These are phyloP conservation scores for Uromys caudimaculatus DNA, from an alignment of 2,797 vertebrate species.

Conservation along the genomic window DNA sequence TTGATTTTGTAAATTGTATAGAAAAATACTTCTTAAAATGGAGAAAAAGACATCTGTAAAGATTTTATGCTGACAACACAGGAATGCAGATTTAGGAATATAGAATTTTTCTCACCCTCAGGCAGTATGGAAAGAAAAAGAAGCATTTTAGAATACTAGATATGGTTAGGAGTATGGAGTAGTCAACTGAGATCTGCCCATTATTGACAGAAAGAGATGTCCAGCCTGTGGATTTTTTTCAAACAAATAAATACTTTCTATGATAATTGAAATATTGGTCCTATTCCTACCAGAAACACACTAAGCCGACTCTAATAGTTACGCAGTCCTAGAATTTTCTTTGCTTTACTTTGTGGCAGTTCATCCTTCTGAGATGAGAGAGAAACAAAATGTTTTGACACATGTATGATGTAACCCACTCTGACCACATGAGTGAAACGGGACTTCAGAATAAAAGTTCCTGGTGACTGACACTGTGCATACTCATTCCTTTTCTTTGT, in stretches of 20 bases:
- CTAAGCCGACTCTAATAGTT: not conserved
- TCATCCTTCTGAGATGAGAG: not conserved
- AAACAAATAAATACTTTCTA: not conserved
- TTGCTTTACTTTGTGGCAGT: conserved; percentile 30
- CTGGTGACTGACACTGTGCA: not conserved
- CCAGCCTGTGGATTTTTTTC: not conserved
- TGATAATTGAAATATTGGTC: conserved; percentile 18
- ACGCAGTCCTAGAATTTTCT: not conserved
- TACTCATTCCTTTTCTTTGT: not conserved
- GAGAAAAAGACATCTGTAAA: conserved; percentile 60
- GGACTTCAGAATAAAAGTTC: not conserved
- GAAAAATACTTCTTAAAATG: conserved; percentile 35
- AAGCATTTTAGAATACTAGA: not conserved
- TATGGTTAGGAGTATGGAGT: conserved; percentile 2
- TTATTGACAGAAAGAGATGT: not conserved
- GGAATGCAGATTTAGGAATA: conserved; percentile 4
- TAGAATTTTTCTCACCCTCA: not conserved
- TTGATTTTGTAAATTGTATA: conserved; percentile 62
- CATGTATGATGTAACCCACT: not conserved
- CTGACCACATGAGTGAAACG: not conserved
- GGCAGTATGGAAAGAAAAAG: not conserved
- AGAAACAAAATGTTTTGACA: not conserved
- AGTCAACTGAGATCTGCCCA: not conserved
- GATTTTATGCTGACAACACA: conserved; percentile 35
- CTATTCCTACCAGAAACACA: not conserved